These are phyloP conservation scores for Anoplophora glabripennis DNA, from an alignment of 1,140 invertebrate species.

Conservation along the genomic window DNA sequence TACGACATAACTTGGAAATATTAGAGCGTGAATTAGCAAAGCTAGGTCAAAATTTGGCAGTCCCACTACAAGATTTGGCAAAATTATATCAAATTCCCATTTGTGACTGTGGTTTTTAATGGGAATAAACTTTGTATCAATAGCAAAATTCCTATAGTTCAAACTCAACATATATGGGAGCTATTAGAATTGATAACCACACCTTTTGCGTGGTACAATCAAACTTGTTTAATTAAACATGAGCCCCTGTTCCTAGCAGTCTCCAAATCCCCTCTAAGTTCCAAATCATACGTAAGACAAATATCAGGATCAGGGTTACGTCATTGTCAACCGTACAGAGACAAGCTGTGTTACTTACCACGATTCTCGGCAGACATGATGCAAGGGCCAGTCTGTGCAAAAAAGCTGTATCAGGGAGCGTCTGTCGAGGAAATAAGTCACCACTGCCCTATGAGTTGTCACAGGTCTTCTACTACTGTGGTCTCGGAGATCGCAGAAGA, in stretches of 20 bases:
- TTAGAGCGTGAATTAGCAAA: neutral
- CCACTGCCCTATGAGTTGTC: slow-evolving; percentile 8
- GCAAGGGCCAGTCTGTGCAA: slow-evolving; percentile 7
- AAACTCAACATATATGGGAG: slow-evolving; percentile 8
- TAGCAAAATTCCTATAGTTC: slow-evolving; percentile 13
- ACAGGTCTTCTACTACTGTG: slow-evolving; percentile 1
- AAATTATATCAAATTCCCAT: slow-evolving; percentile 17
- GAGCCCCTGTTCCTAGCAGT: slow-evolving; percentile 12
- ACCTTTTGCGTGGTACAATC: slow-evolving; percentile 22
- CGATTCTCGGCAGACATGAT: slow-evolving; percentile 5
- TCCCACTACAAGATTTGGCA: neutral
- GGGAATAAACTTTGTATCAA: slow-evolving; percentile 4
- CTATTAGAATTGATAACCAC: slow-evolving; percentile 17
- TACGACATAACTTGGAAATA: neutral
- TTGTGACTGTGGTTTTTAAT: slow-evolving; percentile 10
- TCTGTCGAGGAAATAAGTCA: slow-evolving; percentile 7
- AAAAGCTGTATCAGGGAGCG: slow-evolving; percentile 1
- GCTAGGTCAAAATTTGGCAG: slow-evolving; percentile 7
- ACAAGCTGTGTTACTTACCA: slow-evolving; percentile 16
- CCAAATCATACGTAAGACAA: slow-evolving; percentile 14
- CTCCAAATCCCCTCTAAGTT: neutral
- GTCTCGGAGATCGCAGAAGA: slow-evolving; percentile 7
- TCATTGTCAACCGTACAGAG: slow-evolving; percentile 16
- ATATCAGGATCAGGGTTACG: slow-evolving; percentile 16
- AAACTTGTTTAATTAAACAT: slow-evolving; percentile 22